Evolutionary conservation across 1,140 invertebrate species (phyloP).

Genomic region (Drosophila obscura): DNA sequence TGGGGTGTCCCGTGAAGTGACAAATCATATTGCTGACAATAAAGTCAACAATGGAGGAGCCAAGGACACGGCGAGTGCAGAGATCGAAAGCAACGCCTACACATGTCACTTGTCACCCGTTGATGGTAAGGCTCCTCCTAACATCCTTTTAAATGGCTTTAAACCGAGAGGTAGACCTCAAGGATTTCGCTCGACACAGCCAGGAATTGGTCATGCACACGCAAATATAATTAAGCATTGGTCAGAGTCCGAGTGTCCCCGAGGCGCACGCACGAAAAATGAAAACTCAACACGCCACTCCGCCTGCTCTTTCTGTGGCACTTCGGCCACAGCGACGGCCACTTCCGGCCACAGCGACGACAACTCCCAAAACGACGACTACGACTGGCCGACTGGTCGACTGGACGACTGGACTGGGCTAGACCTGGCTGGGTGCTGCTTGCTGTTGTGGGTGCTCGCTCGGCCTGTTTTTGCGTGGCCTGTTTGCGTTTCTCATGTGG

Average conservation of each 20-base stretch:
- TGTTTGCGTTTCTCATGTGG: slow-evolving; percentile 17
- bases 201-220: slow-evolving; percentile 59
- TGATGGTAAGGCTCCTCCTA: slow-evolving; percentile 19
- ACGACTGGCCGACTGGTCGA: not conserved
- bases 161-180: slow-evolving; percentile 16
- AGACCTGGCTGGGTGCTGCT: not conserved
- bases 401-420: not conserved
- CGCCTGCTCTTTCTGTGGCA: slow-evolving; percentile 13
- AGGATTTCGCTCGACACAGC: slow-evolving; percentile 6
- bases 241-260: slow-evolving; percentile 27
- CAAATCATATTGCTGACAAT: slow-evolving; percentile 80
- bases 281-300: slow-evolving; percentile 62
- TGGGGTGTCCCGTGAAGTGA: slow-evolving; percentile 52
- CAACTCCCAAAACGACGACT: slow-evolving; percentile 40
- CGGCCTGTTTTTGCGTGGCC: slow-evolving; percentile 9
- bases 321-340: slow-evolving; percentile 3
- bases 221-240: slow-evolving; percentile 73
- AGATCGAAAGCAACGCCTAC: slow-evolving; percentile 43
- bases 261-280: slow-evolving; percentile 62
- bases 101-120: slow-evolving; percentile 43
- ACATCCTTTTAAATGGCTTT: slow-evolving; percentile 54
- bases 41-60: slow-evolving; percentile 51
- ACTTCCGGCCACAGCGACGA: slow-evolving; percentile 57
- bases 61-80: slow-evolving; percentile 50
- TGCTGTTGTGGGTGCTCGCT: slow-evolving; percentile 33